These are phyloP conservation scores for Blera fallax DNA, from an alignment of 2,888 invertebrate genomes.

Conservation along the genomic window DNA sequence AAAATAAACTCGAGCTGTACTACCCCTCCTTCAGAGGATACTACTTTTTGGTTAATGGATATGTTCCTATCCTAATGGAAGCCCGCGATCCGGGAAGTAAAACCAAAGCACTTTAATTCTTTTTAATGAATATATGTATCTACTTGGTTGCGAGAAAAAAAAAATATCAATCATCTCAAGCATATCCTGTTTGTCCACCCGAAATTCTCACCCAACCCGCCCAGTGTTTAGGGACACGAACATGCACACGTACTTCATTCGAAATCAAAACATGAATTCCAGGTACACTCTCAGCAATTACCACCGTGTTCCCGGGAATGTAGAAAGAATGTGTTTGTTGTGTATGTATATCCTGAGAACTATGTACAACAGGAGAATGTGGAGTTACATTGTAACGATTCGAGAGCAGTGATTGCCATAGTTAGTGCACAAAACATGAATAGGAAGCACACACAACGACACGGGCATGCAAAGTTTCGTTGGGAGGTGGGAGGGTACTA, in stretches of 20 bases:
- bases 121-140: slow-evolving; percentile 22
- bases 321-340: not conserved
- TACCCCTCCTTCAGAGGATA: not conserved
- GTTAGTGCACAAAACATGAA: slow-evolving; percentile 54
- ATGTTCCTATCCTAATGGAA: not conserved
- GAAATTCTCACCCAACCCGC: not conserved
- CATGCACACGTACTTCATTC: not conserved
- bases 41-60: not conserved
- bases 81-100: not conserved
- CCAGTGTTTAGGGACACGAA: not conserved
- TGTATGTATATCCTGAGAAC: not conserved
- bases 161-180: slow-evolving; percentile 20
- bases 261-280: slow-evolving; percentile 20
- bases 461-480: not conserved
- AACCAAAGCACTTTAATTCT: slow-evolving; percentile 5
- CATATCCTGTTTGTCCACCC: not conserved
- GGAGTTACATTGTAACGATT: slow-evolving; percentile 17
- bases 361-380: not conserved
- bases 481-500: not conserved
- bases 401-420: slow-evolving; percentile 39
- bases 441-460: not conserved
- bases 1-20: not conserved
- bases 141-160: not conserved
- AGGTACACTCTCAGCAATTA: slow-evolving; percentile 2
- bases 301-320: not conserved